Base-by-base conservation (phyloP, 1,140 invertebrate genomes). In the Philaenus spumarius region DNA sequence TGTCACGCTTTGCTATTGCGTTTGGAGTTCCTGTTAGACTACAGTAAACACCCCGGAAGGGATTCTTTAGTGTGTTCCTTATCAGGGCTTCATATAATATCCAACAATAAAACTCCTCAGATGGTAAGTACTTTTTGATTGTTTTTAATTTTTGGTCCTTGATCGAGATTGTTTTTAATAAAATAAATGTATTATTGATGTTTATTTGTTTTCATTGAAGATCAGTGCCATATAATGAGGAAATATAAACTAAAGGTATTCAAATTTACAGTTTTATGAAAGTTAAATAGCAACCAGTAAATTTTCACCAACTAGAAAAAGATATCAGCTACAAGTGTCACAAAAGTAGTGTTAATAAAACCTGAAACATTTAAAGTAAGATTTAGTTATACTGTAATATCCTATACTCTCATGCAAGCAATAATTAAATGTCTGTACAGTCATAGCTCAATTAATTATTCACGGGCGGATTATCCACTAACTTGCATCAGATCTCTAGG, bases 21-120 rank as follows among this genome's bases (percentile, higher is more conserved):
- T 70, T 81, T 84, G 6, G 87, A 90, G 71, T 74, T 90, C 1
- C 75, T 83, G 6, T 75, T 88, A 3, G 88, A 90, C 65, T 88
- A 86, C 70, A 84, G 82, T 15, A 73, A 75, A 46, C 86, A 88
- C 63, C 74, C 77, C 1, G 82, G 80, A 19, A 78, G 80, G 19
- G 80, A 86, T 45, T 83, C 79, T 42, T 71, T 89, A 1, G 80
- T 80, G 6, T 77, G 80, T 56, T 87, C 77, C 9, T 67, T 83
- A 1, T 84, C 83, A 14, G 82, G 84, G 11, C 70, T 89, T 23
- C 83, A 87, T 64, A 79, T 87, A 1, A 73, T 84, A 67, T 82
- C 80, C 43, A 62, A 55, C 51, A 52, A 59, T 46, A 58, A 60
- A 46, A 57, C 22, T 34, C 68, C 68, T 1, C 68, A 72, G 43